Percentiles rank a stretch among this genome's conserved stretches.
Conservation (phyloP, 2,888 invertebrate genomes). For the Gortyna flavago region DNA sequence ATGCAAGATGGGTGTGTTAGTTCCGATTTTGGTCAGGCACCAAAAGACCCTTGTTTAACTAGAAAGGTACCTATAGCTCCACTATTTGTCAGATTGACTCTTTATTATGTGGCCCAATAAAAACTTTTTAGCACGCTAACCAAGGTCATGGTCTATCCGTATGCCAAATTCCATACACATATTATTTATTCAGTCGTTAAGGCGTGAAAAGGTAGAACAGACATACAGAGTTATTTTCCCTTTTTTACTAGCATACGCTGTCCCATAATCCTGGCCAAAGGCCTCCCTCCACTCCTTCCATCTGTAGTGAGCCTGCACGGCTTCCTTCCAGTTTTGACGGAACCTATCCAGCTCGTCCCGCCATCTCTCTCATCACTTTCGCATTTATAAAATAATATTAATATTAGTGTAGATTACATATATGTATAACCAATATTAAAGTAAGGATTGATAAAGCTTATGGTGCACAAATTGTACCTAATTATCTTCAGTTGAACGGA, state of each 20-base stretch:
- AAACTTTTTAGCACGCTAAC: background rate
- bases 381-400: background rate
- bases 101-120: background rate
- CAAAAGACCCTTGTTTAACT: background rate
- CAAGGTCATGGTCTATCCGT: background rate
- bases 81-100: background rate
- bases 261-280: too few species aligned
- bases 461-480: slow-evolving; percentile 1
- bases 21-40: background rate
- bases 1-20: background rate
- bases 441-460: background rate
- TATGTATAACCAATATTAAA: background rate
- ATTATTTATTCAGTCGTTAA: background rate
- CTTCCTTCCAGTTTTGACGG: too few species aligned
- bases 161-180: background rate
- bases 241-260: too few species aligned
- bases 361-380: background rate
- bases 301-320: too few species aligned
- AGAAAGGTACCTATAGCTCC: background rate
- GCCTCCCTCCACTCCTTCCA: too few species aligned
- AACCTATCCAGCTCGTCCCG: too few species aligned
- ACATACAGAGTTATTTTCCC: background rate
- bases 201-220: background rate
- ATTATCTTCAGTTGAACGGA: background rate
- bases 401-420: too few species aligned